Conservation (phyloP, 2,888 invertebrate species). For the Blastobasis lacticolella region DNA sequence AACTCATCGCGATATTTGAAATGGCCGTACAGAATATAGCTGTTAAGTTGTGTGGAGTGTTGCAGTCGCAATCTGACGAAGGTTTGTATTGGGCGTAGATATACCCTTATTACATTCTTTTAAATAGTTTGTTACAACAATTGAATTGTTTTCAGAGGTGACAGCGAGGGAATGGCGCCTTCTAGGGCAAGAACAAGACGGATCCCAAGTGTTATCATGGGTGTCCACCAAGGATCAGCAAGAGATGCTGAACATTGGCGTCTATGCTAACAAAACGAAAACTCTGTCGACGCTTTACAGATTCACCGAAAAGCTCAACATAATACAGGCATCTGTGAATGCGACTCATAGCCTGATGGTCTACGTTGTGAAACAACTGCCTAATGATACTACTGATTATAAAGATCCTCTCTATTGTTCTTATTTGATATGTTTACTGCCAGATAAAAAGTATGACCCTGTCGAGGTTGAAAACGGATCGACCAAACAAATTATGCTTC, state of each 20-base stretch:
- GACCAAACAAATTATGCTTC: constrained; percentile 83
- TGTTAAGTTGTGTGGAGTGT: constrained; percentile 72
- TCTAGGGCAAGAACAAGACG: constrained; percentile 87
- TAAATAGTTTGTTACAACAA: no score
- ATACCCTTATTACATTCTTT: no score
- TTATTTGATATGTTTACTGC: constrained; percentile 74
- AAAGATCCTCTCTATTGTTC: constrained; percentile 75
- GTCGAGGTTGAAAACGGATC: constrained; percentile 68
- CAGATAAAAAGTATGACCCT: constrained; percentile 45
- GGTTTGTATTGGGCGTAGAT: constrained; percentile 39
- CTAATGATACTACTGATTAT: constrained; percentile 33
- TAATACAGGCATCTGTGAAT: constrained; percentile 87
- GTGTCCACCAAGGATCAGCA: constrained; percentile 39
- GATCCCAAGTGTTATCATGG: constrained; percentile 83
- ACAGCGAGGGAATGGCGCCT: constrained; percentile 85
- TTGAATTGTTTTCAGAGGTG: constrained; percentile 52
- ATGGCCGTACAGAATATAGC: constrained; percentile 72
- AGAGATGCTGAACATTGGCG: constrained; percentile 69
- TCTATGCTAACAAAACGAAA: constrained; percentile 77
- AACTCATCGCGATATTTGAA: constrained; percentile 20
- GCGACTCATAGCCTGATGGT: constrained; percentile 78
- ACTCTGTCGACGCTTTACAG: constrained; percentile 74
- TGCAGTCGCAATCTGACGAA: constrained; percentile 61
- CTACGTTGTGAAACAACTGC: constrained; percentile 77
- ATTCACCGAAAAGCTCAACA: constrained; percentile 77